Evolutionary conservation across 2,888 invertebrate genomes (phyloP), one percentile per base, ranked within the genome.

Genomic region (Idaea aversata): DNA sequence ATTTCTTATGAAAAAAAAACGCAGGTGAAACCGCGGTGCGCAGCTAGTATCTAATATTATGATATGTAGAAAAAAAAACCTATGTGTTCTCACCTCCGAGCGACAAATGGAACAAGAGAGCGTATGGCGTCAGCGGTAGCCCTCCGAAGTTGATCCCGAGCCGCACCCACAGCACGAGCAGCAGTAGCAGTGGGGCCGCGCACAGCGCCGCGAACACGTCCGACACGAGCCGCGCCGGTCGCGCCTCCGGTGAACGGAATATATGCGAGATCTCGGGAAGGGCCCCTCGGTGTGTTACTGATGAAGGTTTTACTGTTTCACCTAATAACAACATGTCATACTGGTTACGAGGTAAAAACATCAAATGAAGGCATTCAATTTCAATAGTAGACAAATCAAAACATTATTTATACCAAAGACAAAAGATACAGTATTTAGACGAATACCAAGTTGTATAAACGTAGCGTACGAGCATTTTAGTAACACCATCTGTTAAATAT

Each of bases 181-280:
- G 94, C 71, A 98, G 84, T 65, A 98, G 90, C 70, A 99, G 94
- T 36, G 99, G 98, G 47, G 97, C 95, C 6, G 96, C 94, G 75
- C 96, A 96, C 10, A 98, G 93, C 47, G 94, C 95, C 63, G 98
- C 98, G 93, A 99, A 99, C 70, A 98, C 94, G 88, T 98, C 96
- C 0, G 99, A 99, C 65, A 99, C 96, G 60, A 95, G 85, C 58
- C 95, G 95, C 57, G 99, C 94, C 64, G 99, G 99, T 61, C 99
- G 95, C 78, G 97, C 96, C 87, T 99, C 99, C 0, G 99, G 97
- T 81, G 95, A 94, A 61, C 99, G 96, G 95, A 99, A 99, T 91
- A 95, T 88, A 93, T 99, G 99, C 71, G 90, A 80, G 73, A 96
- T 95, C 91, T 95, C 94, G 0, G 95, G 93, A 72, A 94, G 93